Conservation (phyloP, 2,888 invertebrate species). For the Acronicta psi region DNA sequence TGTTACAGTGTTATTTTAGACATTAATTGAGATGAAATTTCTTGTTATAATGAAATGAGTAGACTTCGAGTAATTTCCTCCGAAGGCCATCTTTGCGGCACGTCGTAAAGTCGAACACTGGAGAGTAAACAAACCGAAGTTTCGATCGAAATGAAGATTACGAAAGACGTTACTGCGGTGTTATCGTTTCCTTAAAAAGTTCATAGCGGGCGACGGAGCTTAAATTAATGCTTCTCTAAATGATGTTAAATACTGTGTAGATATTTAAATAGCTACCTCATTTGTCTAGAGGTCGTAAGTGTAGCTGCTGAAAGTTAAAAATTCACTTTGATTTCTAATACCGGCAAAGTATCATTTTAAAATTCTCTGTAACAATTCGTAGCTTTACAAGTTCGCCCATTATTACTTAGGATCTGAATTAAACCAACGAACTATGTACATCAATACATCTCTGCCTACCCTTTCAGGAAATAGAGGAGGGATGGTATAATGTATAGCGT, state of each 20-base stretch:
- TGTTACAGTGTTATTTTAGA: constrained; percentile 88
- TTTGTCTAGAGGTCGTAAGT: too few species aligned
- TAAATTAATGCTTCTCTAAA: constrained; percentile 68
- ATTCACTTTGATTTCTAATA: too few species aligned
- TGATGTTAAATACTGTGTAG: constrained; percentile 51
- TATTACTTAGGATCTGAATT: too few species aligned
- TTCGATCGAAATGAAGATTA: constrained; percentile 83
- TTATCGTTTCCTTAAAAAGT: constrained; percentile 79
- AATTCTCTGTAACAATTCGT: too few species aligned
- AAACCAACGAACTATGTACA: too few species aligned
- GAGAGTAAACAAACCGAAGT: constrained; percentile 81
- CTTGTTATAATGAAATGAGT: constrained; percentile 83
- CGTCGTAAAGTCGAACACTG: constrained; percentile 74
- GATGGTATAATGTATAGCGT: constrained; percentile 30
- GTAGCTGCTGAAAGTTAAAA: too few species aligned
- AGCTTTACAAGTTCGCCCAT: too few species aligned
- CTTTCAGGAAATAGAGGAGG: too few species aligned
- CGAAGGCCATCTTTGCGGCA: constrained; percentile 75
- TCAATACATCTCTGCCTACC: too few species aligned
- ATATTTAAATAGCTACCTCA: too few species aligned
- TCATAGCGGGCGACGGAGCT: constrained; percentile 66
- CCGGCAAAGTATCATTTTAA: too few species aligned
- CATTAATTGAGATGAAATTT: constrained; percentile 89
- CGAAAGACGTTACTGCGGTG: constrained; percentile 74
- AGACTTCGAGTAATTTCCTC: constrained; percentile 75